Evolutionary conservation across 2,113 vertebrate species (phyloP).

Genomic region (Patagioenas fasciata): DNA sequence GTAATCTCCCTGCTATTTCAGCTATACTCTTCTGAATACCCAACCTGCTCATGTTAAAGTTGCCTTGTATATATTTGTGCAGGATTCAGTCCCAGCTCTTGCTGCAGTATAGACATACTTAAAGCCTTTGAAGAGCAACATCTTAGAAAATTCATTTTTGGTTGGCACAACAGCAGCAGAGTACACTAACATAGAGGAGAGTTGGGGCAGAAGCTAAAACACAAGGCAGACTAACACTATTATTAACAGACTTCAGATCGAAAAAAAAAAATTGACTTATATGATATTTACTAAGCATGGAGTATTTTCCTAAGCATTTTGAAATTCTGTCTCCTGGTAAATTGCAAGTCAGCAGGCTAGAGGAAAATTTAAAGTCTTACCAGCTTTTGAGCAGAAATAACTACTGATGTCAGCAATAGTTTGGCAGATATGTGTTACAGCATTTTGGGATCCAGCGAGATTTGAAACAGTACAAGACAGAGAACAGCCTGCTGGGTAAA

Average conservation of each 20-base stretch:
- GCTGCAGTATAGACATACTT: background rate
- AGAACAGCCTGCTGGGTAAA: background rate
- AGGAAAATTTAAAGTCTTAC: background rate
- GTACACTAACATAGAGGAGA: background rate
- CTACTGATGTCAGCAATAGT: background rate
- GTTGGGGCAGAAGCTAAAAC: background rate
- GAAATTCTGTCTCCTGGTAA: background rate
- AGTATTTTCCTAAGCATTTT: background rate
- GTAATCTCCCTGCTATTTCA: background rate
- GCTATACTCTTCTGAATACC: background rate
- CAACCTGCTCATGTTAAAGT: background rate
- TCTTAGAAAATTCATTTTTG: background rate
- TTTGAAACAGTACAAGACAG: background rate
- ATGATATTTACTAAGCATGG: background rate
- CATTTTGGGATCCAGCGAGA: background rate
- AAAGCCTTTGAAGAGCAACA: background rate
- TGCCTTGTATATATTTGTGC: background rate
- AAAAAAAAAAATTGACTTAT: background rate
- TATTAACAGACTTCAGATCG: background rate
- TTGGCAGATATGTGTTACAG: background rate
- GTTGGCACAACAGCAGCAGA: background rate
- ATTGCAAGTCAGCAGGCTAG: background rate
- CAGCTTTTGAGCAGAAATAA: background rate
- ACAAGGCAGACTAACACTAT: background rate
- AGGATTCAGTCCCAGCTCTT: background rate